Base-by-base conservation (phyloP, 2,888 invertebrate species). In the Sminthurinus aureus region DNA sequence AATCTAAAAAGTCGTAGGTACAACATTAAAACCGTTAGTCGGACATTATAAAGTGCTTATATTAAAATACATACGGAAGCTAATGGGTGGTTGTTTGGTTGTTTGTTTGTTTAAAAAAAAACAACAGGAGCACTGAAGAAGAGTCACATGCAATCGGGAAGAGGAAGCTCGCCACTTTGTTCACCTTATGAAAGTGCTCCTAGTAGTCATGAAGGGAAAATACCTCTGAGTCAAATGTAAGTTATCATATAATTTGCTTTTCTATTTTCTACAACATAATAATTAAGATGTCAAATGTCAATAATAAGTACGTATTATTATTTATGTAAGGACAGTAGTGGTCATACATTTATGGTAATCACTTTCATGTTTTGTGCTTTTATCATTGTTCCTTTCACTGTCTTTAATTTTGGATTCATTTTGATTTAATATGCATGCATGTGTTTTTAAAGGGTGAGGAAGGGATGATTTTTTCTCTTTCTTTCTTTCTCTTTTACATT, bases 151-250 rank as follows among this genome's bases (percentile, higher is more conserved):
- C 85, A 85, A 81, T 82, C 85, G 76, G 87, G 86, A 24, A 87
- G 86, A 83, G 82, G 81, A 67, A 79, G 76, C 64, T 88, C 88
- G 71, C 88, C 88, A 66, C 84, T 87, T 18, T 87, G 85, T 83
- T 87, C 88, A 79, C 88, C 88, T 78, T 85, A 87, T 83, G 88
- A 87, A 75, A 85, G 85, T 26, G 84, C 84, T 83, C 86, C 87
- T 79, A 84, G 83, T 79, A 87, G 84, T 83, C 86, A 87, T 81
- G 87, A 87, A 83, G 85, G 86, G 76, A 88, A 88, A 85, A 81
- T 87, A 84, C 87, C 88, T 50, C 83, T 88, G 81, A 87, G 86
- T 86, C 86, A 87, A 85, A 87, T 87, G 88, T 88, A 85, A 79
- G 88, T 83, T n/a, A 13, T 50, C 58, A 64, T 51, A 11, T 66